These are phyloP conservation scores for Pygoscelis adeliae DNA, from an alignment of 2,113 vertebrate genomes.

Conservation along the genomic window DNA sequence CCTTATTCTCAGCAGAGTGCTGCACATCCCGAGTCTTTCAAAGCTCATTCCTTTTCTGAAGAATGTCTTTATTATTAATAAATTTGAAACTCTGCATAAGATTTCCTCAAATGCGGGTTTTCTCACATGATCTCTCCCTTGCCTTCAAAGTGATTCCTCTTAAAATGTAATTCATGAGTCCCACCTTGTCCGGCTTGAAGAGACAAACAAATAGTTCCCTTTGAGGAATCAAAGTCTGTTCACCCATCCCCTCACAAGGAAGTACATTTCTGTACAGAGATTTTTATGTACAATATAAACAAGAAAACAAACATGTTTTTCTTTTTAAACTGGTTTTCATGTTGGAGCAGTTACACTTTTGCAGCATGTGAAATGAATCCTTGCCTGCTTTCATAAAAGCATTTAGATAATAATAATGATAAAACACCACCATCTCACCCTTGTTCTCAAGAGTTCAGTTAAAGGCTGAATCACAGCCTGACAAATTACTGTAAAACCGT, in stretches of 20 bases:
- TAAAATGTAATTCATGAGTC: not conserved
- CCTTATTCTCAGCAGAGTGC: conserved; percentile 5
- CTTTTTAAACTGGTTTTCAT: not conserved
- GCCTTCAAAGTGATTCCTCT: not conserved
- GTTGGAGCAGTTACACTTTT: not conserved
- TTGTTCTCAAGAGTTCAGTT: not conserved
- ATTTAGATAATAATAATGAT: not conserved
- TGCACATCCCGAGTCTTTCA: not conserved
- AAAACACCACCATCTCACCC: not conserved
- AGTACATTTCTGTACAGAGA: not conserved
- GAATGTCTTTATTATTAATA: conserved; percentile 20
- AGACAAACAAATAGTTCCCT: not conserved
- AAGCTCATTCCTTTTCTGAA: conserved; percentile 9
- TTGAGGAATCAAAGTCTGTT: not conserved
- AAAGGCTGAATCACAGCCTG: not conserved
- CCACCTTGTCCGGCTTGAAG: not conserved
- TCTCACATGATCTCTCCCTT: not conserved
- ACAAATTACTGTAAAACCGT: not conserved
- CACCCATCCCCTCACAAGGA: not conserved
- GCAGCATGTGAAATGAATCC: not conserved
- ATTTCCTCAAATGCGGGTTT: not conserved
- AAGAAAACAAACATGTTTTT: not conserved
- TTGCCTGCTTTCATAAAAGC: not conserved
- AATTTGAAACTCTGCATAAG: not conserved
- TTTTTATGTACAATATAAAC: not conserved